Evolutionary conservation across 2,113 vertebrate species (phyloP), one percentile per base, ranked within the genome.

Genomic region (Microcebus ravelobensis): DNA sequence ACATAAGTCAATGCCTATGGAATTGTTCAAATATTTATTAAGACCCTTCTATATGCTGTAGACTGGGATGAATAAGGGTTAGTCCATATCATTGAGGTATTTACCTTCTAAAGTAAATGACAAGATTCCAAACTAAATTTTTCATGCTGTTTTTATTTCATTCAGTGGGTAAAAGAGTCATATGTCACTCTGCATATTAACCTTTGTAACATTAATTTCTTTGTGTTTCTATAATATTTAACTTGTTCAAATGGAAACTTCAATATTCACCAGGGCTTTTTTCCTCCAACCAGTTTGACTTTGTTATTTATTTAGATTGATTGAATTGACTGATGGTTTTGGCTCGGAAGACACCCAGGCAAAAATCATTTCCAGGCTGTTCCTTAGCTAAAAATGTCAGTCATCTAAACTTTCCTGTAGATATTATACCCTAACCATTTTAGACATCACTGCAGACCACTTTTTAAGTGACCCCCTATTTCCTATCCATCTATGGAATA

Each of bases 71-170:
- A 61, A 17, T 15, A 65, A 52, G 39, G 17, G 34, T 50, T 1
- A 34, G 36, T 12, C 36, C 7, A 0, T 8, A 15, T 42, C 9
- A 3, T 11, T 34, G 0, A 9, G 1, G 3, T 36, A 14, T 48
- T 63, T 65, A 6, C 1, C 12, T 34, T 91, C 57, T 12, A 20
- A 59, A 12, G 31, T 39, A 50, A 34, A 52, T n/a, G 34, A 63
- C 20, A 31, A 57, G 11, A 42, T 34, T 31, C 50, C 27, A 39
- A 39, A 34, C 14, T 25, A 2, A 21, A 39, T 5, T 45, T 21
- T n/a, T 48, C 36, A 29, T 0, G 0, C 1, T 18, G 7, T 48
- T 96, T 68, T 79, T 18, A 73, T 65, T 70, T 55, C 34, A 48
- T 92, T 63, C 48, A 87, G 2, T 82, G 74, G 12, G 52, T 71